Evolutionary conservation across 2,113 vertebrate genomes (phyloP), one percentile per base, ranked within the genome.

Genomic region (Bubo blakistoni): DNA sequence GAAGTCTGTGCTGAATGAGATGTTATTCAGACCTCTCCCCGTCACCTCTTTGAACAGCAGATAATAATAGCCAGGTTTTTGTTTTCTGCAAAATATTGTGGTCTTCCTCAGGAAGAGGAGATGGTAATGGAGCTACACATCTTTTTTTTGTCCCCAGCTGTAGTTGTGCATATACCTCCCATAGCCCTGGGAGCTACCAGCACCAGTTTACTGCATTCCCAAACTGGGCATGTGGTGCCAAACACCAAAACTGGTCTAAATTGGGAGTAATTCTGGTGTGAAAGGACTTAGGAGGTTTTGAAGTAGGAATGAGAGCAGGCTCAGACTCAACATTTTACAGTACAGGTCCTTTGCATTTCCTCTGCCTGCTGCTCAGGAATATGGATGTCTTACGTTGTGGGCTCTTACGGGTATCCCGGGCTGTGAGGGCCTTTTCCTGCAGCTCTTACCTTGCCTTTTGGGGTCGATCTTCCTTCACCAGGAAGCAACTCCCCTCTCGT

Each of bases 331-430:
- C 12, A 15, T 69, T 67, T 66, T 61, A 19, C 42, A 72, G 7
- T 40, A 20, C 6, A 29, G 16, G 5, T 81, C 13, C 20, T 62
- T 70, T 0, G 6, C 2, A 9, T 79, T 69, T 90, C 20, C 10
- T 51, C 61, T 47, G 6, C n/a, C 27, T 0, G 0, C 16, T 73
- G 22, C 20, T 10, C n/a, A 69, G 72, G 51, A 81, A 36, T 20
- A 10, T 2, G 12, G 27, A 14, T 83, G 16, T 29, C 24, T 57
- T 42, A 30, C 7, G 0, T 30, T 44, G 7, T 62, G 57, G 44
- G 26, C 26, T 85, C 30, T 42, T 51, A 29, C 7, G 55, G 74
- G 44, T 59, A 15, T 21, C 13, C 9, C 16, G 25, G 26, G n/a
- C 27, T 55, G 14, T 21, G 32, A 73, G 62, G 21, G 6, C 11